Base-by-base conservation (phyloP, 2,113 vertebrate species). In the Odontophorus gujanensis region DNA sequence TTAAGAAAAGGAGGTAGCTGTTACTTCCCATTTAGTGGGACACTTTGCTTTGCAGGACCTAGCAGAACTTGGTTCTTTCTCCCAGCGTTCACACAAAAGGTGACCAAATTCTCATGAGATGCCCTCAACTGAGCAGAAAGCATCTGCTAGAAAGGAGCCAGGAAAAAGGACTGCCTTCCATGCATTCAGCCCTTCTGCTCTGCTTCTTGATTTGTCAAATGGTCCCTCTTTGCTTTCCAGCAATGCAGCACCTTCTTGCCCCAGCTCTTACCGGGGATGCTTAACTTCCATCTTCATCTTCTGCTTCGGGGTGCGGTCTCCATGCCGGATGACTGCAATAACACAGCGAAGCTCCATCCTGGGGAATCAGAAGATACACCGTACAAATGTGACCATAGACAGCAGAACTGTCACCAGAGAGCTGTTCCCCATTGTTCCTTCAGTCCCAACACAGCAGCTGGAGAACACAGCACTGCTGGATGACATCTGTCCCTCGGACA, bases 221-320 rank as follows among this genome's bases (percentile, higher is more conserved):
- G 1, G 13, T 11, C 34, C 19, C 43, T 45, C 2, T 3, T 36
- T 55, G 12, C 42, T 42, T 48, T 38, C 43, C 67, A 63, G 43
- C 14, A 77, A 38, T 45, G 58, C 32, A 57, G 82, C 55, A 62
- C 4, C 75, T 51, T 73, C 45, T 32, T n/a, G 79, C 57, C 47
- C 59, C 22, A 50, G 7, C 20, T 95, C 98, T 83, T 97, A 99
- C 99, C 99, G 98, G 22, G 99, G 96, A 90, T 99, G 99, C 30
- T 98, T 99, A 68, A 99, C 99, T 94, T 99, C 99, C 99, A 99
- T 99, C 97, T 99, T 99, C 99, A 99, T 99, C 96, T 99, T 99
- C 97, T 99, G 99, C 92, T 99, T 99, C 2, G 99, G 99, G 2
- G 99, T 99, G 80, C 99, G 97, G 95, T 99, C 99, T 77, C 99